phyloP scores from a whole-genome alignment of 2,113 vertebrate species.

The Otolemur garnettii region DNA sequence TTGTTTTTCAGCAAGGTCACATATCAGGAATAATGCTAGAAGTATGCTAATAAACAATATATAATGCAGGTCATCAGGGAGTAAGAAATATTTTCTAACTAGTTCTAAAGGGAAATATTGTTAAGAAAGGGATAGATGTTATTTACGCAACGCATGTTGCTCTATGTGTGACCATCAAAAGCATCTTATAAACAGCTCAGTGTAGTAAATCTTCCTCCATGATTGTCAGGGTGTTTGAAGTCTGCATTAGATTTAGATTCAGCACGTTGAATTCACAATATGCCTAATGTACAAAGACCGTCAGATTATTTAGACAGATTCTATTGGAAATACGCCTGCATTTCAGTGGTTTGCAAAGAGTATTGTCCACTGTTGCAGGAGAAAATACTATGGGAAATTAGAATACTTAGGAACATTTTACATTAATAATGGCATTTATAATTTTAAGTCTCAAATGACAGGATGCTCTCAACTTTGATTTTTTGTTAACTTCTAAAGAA shows the following conservation, averaged over 20 bases:
- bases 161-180: constrained; percentile 88
- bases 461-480: constrained; percentile 57
- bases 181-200: constrained; percentile 86
- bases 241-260: constrained; percentile 81
- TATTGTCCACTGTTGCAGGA: not conserved
- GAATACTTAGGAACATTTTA: constrained; percentile 53
- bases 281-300: constrained; percentile 61
- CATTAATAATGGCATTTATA: constrained; percentile 33
- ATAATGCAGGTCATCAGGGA: constrained; percentile 89
- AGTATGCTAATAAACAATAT: constrained; percentile 91
- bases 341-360: not conserved
- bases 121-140: constrained; percentile 82
- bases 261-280: constrained; percentile 73
- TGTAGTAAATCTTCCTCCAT: constrained; percentile 84
- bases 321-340: constrained; percentile 42
- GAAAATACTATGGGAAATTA: not conserved
- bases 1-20: constrained; percentile 90
- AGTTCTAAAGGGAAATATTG: constrained; percentile 92
- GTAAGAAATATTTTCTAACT: constrained; percentile 93
- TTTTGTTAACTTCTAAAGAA: constrained; percentile 65
- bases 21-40: constrained; percentile 88
- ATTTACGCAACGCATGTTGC: constrained; percentile 87
- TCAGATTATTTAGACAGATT: constrained; percentile 70
- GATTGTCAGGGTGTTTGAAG: constrained; percentile 85
- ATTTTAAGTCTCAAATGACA: constrained; percentile 50